Conservation (phyloP, 1,140 invertebrate species). For the Anoplophora glabripennis region DNA sequence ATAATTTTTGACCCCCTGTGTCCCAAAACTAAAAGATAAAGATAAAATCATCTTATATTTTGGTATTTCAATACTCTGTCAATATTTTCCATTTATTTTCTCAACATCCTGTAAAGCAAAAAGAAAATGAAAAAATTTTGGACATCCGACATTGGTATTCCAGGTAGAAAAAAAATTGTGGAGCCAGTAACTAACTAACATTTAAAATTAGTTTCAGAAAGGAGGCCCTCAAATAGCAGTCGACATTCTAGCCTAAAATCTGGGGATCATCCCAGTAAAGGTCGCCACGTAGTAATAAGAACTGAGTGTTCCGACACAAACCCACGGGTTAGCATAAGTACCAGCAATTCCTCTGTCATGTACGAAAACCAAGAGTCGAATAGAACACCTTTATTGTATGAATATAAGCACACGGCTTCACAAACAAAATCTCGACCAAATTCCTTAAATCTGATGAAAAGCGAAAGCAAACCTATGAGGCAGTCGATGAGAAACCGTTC, state of each 20-base stretch:
- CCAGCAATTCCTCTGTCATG: slow-evolving; percentile 27
- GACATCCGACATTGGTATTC: too few relatives aligned
- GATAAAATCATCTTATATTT: too few relatives aligned
- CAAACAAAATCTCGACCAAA: slow-evolving; percentile 30
- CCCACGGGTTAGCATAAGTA: slow-evolving; percentile 31
- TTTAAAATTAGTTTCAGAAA: slow-evolving; percentile 31
- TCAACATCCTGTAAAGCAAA: too few relatives aligned
- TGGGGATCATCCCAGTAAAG: slow-evolving; percentile 21
- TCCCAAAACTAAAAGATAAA: too few relatives aligned
- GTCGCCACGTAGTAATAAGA: slow-evolving; percentile 43
- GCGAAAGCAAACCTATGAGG: slow-evolving; percentile 19
- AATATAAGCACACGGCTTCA: slow-evolving; percentile 18
- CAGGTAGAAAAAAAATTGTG: too few relatives aligned
- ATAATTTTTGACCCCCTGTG: too few relatives aligned
- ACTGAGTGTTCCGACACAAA: slow-evolving; percentile 24
- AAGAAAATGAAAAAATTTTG: too few relatives aligned
- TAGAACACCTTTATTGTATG: slow-evolving; percentile 19
- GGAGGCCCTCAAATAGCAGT: slow-evolving; percentile 26
- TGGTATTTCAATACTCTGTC: too few relatives aligned
- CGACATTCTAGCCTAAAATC: slow-evolving; percentile 36
- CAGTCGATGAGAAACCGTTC: slow-evolving; percentile 35
- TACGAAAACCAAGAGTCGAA: slow-evolving; percentile 29
- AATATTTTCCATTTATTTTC: too few relatives aligned
- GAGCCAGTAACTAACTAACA: not conserved
- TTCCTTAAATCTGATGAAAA: slow-evolving; percentile 33